Conservation (phyloP, 1,140 invertebrate genomes). For the Magallana gigas region DNA sequence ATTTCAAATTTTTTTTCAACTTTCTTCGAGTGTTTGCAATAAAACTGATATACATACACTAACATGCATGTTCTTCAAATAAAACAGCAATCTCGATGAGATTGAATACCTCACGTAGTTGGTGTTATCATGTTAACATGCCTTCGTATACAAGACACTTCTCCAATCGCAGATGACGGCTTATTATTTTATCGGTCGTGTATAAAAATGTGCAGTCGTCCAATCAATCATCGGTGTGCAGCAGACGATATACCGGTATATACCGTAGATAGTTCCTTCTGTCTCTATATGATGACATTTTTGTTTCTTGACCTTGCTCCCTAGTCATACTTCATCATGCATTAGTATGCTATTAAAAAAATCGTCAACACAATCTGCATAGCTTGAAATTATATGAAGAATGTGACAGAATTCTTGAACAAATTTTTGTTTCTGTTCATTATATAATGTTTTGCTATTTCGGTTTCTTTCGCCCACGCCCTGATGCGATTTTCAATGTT, state of each 20-base stretch:
- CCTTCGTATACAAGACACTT: not conserved
- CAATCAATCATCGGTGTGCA: no score
- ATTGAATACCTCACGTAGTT: not conserved
- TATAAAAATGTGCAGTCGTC: no score
- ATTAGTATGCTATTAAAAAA: no score
- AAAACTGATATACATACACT: not conserved
- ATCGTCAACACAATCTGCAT: not conserved
- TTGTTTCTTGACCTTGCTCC: no score
- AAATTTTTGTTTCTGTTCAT: not conserved
- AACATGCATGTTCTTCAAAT: not conserved
- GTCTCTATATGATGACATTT: no score
- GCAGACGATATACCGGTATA: no score
- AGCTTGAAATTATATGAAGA: not conserved
- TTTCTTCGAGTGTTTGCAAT: not conserved
- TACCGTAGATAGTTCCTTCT: no score
- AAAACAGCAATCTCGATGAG: conserved; percentile 4
- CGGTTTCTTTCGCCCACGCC: conserved; percentile 1
- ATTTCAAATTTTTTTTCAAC: not conserved
- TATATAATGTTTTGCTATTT: conserved; percentile 12
- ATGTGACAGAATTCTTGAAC: not conserved
- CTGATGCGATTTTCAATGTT: not conserved
- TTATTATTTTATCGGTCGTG: no score
- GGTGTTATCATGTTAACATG: conserved; percentile 10
- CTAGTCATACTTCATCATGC: no score
- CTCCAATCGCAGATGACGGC: no score